phyloP scores from a whole-genome alignment of 2,113 vertebrate genomes.

The Festucalex cinctus region DNA sequence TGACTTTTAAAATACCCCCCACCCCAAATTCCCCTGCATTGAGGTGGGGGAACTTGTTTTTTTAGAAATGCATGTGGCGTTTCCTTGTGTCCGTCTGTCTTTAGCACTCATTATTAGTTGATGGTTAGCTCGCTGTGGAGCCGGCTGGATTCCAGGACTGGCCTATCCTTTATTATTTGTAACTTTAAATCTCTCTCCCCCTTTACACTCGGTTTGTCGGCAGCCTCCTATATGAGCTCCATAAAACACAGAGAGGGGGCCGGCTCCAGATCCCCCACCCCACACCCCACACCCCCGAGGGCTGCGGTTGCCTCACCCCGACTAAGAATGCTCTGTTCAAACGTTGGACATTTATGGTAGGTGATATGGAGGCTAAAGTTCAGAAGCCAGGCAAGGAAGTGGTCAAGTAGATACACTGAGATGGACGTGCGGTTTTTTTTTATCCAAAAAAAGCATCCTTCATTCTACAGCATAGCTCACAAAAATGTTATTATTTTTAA shows the following conservation, averaged over 20 bases:
- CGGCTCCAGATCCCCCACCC: conserved; percentile 23
- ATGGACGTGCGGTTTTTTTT: conserved; percentile 15
- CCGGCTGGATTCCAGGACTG: conserved; percentile 48
- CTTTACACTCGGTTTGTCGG: conserved; percentile 19
- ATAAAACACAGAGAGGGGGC: conserved; percentile 60
- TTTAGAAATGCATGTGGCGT: not conserved
- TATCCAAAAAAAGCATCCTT: not conserved
- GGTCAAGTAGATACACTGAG: conserved; percentile 40
- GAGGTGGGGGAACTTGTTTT: too few relatives aligned
- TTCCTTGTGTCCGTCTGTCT: conserved; percentile 20
- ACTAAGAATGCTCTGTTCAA: conserved; percentile 67
- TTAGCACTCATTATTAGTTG: conserved; percentile 41
- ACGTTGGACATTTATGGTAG: conserved; percentile 59
- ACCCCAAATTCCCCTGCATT: too few relatives aligned
- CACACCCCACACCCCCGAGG: conserved; percentile 14
- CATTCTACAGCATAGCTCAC: not conserved
- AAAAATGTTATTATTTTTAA: too few relatives aligned
- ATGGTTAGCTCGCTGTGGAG: conserved; percentile 60
- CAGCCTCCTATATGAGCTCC: conserved; percentile 46
- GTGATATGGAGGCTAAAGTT: conserved; percentile 61
- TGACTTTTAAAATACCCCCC: too few relatives aligned
- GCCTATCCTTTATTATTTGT: conserved; percentile 29
- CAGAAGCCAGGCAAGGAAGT: conserved; percentile 49
- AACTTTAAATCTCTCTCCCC: conserved; percentile 41
- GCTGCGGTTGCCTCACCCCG: conserved; percentile 43